Evolutionary conservation across 1,140 invertebrate species (phyloP), one percentile per base, ranked within the genome.

Genomic region (Pogonognathellus flavescens): DNA sequence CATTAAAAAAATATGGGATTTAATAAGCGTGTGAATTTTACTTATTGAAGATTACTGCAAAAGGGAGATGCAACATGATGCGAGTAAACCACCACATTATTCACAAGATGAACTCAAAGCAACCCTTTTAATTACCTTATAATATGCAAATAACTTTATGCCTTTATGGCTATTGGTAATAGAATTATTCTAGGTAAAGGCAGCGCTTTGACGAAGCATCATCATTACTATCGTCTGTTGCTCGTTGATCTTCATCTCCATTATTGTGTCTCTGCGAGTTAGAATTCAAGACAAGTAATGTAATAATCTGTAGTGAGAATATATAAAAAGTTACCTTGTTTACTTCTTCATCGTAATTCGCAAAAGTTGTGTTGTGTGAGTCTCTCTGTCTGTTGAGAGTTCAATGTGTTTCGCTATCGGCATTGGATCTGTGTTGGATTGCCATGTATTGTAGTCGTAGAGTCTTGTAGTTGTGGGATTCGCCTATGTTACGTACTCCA

Each of bases 251-350:
- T 66, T 66, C 62, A 66, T 31, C 62, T 66, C 31, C 6, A 41
- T 41, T 41, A 41, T 41, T 25, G 25, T 66, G 62, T 66, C 62
- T 66, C 62, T 66, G 14, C 14, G 25, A 66, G 62, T 66, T 66
- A 66, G 62, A 20, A 66, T 66, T 62, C 62, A 66, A 66, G 62
- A 66, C 62, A 20, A 66, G 62, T 66, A 66, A 66, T 66, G 62
- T 25, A 66, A 66, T 66, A 66, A 66, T 66, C 31, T 41, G 31
- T 41, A 66, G 20, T 66, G 62, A 66, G 22, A 66, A 66, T 66
- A 66, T 66, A 14, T 14, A 66, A 66, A 66, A 25, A 66, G 22
- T 66, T 66, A 13, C 62, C 62, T 66, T 66, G 62, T 25, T 66
- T 25, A 66, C 62, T 66, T 55, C 20, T 66, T 66, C 22, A 13